phyloP scores from a whole-genome alignment of 2,113 vertebrate species.

The Poeciliopsis prolifica region DNA sequence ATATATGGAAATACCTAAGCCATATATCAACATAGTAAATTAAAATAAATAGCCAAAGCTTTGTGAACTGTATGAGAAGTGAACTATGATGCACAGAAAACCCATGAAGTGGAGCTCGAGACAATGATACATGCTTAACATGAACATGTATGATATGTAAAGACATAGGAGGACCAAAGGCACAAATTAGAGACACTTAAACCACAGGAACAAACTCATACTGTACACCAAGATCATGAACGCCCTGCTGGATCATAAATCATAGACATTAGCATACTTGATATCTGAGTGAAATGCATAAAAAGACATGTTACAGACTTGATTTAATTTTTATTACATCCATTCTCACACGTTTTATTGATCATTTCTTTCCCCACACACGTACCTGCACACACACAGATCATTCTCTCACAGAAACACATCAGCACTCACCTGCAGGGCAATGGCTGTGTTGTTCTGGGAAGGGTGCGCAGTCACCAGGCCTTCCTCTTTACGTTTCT shows the following conservation, averaged over 20 bases:
- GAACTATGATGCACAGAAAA: conserved; percentile 52
- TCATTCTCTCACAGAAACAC: conserved; percentile 18
- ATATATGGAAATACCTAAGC: conserved; percentile 51
- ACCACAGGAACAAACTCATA: conserved; percentile 61
- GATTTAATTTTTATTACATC: conserved; percentile 10
- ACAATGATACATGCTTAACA: conserved; percentile 66
- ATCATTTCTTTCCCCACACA: background rate
- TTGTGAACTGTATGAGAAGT: conserved; percentile 48
- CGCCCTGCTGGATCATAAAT: conserved; percentile 73
- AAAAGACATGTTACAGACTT: conserved; percentile 31
- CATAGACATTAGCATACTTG: conserved; percentile 63
- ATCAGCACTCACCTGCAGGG: conserved; percentile 90
- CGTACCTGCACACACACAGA: background rate
- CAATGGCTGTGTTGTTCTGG: conserved; percentile 94
- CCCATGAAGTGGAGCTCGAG: conserved; percentile 42
- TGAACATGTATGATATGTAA: conserved; percentile 46
- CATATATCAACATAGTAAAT: conserved; percentile 39
- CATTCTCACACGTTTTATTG: conserved; percentile 22
- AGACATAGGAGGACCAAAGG: conserved; percentile 20
- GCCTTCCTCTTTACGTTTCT: conserved; percentile 99
- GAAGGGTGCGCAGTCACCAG: conserved; percentile 93
- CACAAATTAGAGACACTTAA: conserved; percentile 39
- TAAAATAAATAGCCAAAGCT: conserved; percentile 59
- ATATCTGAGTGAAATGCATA: conserved; percentile 57
- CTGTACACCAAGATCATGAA: conserved; percentile 69